phyloP scores from a whole-genome alignment of 1,140 invertebrate species.

The Drosophila ficusphila region DNA sequence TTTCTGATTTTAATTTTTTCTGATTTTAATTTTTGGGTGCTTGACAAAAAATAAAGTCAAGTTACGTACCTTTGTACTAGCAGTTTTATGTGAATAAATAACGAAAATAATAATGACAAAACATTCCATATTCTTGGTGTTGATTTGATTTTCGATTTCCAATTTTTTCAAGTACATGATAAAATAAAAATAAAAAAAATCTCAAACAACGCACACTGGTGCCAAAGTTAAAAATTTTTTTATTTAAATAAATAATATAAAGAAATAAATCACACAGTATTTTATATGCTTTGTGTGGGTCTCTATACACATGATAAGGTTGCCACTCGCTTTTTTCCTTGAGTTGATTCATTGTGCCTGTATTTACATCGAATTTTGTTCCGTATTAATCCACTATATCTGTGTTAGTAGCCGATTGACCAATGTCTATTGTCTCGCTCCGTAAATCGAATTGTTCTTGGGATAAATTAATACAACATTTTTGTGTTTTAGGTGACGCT shows the following conservation, averaged over 20 bases:
- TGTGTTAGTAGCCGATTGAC: conserved; percentile 5
- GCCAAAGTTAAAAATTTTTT: neutral
- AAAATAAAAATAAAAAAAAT: too few relatives aligned
- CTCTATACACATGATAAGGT: too few relatives aligned
- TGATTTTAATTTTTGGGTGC: too few relatives aligned
- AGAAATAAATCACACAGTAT: too few relatives aligned
- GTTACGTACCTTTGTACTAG: neutral
- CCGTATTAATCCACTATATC: neutral
- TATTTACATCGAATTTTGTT: neutral
- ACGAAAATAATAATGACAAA: neutral
- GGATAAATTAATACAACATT: neutral
- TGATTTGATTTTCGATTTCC: neutral
- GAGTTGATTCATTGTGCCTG: neutral
- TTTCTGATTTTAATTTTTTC: neutral
- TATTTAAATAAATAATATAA: neutral
- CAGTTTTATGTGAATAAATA: neutral
- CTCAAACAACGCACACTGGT: neutral
- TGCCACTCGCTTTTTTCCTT: neutral
- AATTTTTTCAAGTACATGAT: neutral
- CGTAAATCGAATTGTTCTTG: neutral
- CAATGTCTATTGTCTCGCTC: neutral
- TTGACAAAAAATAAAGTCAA: neutral
- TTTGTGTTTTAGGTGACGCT: neutral
- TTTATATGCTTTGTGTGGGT: too few relatives aligned
- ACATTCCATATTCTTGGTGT: too few relatives aligned